A percentile compares a stretch with the other conserved stretches of the same genome.
These are phyloP conservation scores for Synergus itoensis DNA, from an alignment of 2,888 invertebrate species.

Conservation along the genomic window DNA sequence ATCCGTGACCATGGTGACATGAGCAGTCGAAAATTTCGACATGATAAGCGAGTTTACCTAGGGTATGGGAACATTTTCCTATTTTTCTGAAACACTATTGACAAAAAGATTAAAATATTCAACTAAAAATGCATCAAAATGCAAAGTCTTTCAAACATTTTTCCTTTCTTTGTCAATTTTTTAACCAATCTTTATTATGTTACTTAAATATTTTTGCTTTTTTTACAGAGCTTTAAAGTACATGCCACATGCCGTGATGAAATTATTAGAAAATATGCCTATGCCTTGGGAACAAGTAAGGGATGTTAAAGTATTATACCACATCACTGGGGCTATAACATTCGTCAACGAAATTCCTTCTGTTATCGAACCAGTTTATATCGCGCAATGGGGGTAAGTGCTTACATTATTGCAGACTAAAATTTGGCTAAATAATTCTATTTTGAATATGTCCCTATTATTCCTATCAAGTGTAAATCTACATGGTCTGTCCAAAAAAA, in stretches of 20 bases:
- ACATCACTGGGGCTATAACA: conserved; percentile 99
- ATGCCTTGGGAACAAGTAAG: conserved; percentile 99
- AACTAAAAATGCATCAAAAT: background rate
- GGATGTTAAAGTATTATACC: conserved; percentile 98
- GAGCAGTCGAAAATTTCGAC: conserved; percentile 99
- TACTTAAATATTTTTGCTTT: conserved; percentile 2
- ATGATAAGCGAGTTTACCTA: conserved; percentile 98
- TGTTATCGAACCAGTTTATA: conserved; percentile 99
- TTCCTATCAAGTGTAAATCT: too few species aligned
- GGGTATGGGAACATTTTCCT: conserved; percentile 80
- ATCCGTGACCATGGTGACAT: conserved; percentile 99
- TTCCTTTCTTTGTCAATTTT: background rate
- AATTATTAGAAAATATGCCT: conserved; percentile 99
- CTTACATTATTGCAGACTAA: conserved; percentile 30
- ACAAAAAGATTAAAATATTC: background rate
- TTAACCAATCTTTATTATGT: background rate
- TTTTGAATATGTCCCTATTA: too few species aligned
- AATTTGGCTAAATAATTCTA: background rate
- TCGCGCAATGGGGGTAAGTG: conserved; percentile 98
- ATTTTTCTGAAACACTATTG: background rate
- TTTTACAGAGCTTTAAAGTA: conserved; percentile 93
- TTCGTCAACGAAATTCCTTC: conserved; percentile 99
- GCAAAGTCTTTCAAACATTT: background rate
- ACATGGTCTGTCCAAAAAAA: too few species aligned
- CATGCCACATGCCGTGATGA: conserved; percentile 99